Percentiles rank a stretch among this genome's conserved stretches.
These are phyloP conservation scores for Siderastrea siderea DNA, from an alignment of 92 coral and sea anemone species.

Conservation along the genomic window DNA sequence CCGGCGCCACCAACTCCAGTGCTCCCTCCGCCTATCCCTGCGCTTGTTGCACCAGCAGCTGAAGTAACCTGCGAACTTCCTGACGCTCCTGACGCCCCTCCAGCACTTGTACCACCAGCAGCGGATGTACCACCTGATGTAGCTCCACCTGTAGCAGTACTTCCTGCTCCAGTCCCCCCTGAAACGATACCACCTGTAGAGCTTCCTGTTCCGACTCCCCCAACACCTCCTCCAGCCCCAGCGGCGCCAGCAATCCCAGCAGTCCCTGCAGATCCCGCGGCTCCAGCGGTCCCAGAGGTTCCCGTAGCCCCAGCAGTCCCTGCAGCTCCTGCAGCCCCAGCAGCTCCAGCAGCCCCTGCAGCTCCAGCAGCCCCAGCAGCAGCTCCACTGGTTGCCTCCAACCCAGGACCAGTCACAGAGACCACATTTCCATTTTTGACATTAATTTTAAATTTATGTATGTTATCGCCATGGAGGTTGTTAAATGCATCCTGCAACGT, in stretches of 20 bases:
- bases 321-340: not conserved
- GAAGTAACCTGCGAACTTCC: not conserved
- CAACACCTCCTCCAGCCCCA: slow-evolving; percentile 1
- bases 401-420: slow-evolving; percentile 49
- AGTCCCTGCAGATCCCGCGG: not conserved
- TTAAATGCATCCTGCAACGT: slow-evolving; percentile 57
- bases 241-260: slow-evolving; percentile 1
- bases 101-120: slow-evolving; percentile 10
- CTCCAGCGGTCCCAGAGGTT: not conserved
- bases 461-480: slow-evolving; percentile 18
- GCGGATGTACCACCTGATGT: slow-evolving; percentile 8
- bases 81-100: slow-evolving; percentile 21
- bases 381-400: slow-evolving; percentile 2
- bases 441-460: slow-evolving; percentile 15
- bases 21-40: not conserved
- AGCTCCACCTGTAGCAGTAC: slow-evolving; percentile 17
- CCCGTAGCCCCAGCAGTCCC: not conserved
- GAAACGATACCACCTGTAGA: not conserved
- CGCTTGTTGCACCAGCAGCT: not conserved
- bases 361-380: slow-evolving; percentile 1
- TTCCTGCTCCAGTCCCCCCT: slow-evolving; percentile 22
- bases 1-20: not conserved
- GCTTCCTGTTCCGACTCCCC: not conserved
- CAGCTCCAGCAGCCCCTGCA: slow-evolving; percentile 7
- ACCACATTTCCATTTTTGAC: slow-evolving; percentile 24